phyloP scores from a whole-genome alignment of 1,140 invertebrate species.

The Sinonovacula constricta region DNA sequence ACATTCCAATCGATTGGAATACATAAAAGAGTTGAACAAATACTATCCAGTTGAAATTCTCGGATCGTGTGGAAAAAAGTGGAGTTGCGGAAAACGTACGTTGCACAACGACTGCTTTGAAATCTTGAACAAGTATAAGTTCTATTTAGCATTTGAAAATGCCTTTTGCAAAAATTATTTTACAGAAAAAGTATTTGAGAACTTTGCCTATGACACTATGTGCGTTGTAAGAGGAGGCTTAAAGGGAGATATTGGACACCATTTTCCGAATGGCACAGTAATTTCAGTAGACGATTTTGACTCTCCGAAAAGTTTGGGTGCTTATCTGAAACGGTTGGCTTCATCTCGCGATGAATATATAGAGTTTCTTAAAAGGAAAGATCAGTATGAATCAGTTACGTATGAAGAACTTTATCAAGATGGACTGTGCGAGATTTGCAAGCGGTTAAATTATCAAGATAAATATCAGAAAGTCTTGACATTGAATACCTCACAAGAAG shows the following conservation, averaged over 20 bases:
- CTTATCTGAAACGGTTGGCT: background rate
- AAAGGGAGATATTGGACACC: background rate
- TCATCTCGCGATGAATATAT: background rate
- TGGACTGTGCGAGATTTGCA: too few relatives aligned
- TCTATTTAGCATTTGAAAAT: slow-evolving; percentile 28
- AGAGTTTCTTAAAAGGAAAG: background rate
- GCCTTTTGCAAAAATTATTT: slow-evolving; percentile 29
- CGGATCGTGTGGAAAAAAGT: slow-evolving; percentile 6
- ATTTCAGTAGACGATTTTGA: slow-evolving; percentile 22
- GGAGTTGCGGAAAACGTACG: background rate
- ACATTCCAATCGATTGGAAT: slow-evolving; percentile 13
- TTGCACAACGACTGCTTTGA: slow-evolving; percentile 3
- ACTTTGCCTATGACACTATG: slow-evolving; percentile 9
- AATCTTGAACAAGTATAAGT: background rate
- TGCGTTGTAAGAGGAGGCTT: slow-evolving; percentile 18
- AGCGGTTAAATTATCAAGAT: too few relatives aligned
- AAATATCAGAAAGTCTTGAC: too few relatives aligned
- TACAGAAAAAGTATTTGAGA: slow-evolving; percentile 57
- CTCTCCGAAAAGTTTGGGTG: background rate
- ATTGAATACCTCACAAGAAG: too few relatives aligned
- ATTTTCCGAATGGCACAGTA: slow-evolving; percentile 4
- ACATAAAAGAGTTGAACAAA: slow-evolving; percentile 29
- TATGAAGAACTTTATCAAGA: slow-evolving; percentile 20
- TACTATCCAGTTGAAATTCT: slow-evolving; percentile 25
- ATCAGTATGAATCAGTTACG: slow-evolving; percentile 7